Evolutionary conservation across 1,140 invertebrate genomes (phyloP).

Genomic region (Dendrolimus kikuchii): DNA sequence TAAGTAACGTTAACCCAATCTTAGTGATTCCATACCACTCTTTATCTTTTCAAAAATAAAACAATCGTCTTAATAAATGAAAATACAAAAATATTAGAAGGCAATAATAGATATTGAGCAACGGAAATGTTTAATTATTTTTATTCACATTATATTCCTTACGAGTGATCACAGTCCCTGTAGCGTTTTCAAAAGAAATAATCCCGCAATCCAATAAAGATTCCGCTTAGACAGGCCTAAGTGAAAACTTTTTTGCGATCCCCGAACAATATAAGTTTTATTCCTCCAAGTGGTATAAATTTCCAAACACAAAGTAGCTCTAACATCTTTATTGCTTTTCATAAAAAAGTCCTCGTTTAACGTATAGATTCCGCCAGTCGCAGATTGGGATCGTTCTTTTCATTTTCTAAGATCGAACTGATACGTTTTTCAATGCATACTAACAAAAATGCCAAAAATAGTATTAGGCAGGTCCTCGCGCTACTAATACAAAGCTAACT

Average conservation of each 20-base stretch:
- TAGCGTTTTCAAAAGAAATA: conserved; percentile 48
- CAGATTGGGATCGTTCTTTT: conserved; percentile 31
- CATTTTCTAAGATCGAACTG: conserved; percentile 15
- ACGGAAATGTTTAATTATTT: conserved; percentile 29
- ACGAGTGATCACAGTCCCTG: conserved; percentile 29
- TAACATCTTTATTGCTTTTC: conserved; percentile 69
- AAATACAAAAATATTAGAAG: too few relatives aligned
- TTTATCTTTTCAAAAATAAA: too few relatives aligned
- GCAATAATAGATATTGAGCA: background rate
- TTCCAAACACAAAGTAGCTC: conserved; percentile 67
- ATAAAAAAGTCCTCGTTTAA: conserved; percentile 60
- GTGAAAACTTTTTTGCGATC: conserved; percentile 68
- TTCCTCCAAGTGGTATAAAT: conserved; percentile 67
- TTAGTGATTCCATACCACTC: too few relatives aligned
- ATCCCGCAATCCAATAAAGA: conserved; percentile 64
- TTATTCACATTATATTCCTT: conserved; percentile 34
- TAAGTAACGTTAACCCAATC: too few relatives aligned
- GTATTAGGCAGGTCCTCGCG: too few relatives aligned
- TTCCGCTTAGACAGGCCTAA: conserved; percentile 59
- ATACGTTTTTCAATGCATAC: conserved; percentile 14
- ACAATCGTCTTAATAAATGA: too few relatives aligned
- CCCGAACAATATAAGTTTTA: conserved; percentile 68
- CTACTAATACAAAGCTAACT: too few relatives aligned
- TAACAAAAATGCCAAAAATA: too few relatives aligned
- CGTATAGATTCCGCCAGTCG: conserved; percentile 46